Evolutionary conservation across 2,113 vertebrate genomes (phyloP).

Genomic region (Sphaerodactylus townsendi): DNA sequence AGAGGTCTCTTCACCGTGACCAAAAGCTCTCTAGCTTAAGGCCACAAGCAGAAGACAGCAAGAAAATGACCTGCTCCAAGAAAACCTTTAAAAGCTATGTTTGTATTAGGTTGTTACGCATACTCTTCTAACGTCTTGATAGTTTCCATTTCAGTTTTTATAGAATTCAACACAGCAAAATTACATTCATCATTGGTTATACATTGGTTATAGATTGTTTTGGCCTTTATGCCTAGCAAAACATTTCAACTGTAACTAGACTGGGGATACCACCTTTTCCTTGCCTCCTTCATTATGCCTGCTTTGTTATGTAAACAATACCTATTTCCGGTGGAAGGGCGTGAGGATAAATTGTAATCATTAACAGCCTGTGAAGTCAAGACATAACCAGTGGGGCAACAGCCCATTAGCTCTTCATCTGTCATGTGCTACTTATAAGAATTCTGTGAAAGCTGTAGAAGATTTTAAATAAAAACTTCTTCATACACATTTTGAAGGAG

Average conservation of each 20-base stretch:
- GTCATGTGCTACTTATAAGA: not conserved
- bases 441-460: not conserved
- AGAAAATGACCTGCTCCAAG: slow-evolving; percentile 1
- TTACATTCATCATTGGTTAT: too few relatives aligned
- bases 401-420: slow-evolving; percentile 25
- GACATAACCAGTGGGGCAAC: slow-evolving; percentile 24
- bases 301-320: not conserved
- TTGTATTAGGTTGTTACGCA: not conserved
- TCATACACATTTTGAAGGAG: not conserved
- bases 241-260: not conserved
- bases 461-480: not conserved
- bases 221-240: not conserved
- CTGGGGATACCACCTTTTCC: not conserved
- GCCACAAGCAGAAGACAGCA: not conserved
- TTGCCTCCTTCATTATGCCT: not conserved
- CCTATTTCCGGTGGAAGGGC: slow-evolving; percentile 6
- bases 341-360: not conserved
- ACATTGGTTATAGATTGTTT: not conserved
- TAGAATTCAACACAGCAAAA: too few relatives aligned
- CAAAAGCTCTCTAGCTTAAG: not conserved
- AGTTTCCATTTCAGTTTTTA: not conserved
- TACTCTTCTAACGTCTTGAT: not conserved
- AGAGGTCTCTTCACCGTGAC: not conserved
- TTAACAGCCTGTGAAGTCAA: slow-evolving; percentile 58
- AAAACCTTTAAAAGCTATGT: slow-evolving; percentile 27